Evolutionary conservation across 2,888 invertebrate genomes (phyloP).

Genomic region (Melangyna quadrimaculata): DNA sequence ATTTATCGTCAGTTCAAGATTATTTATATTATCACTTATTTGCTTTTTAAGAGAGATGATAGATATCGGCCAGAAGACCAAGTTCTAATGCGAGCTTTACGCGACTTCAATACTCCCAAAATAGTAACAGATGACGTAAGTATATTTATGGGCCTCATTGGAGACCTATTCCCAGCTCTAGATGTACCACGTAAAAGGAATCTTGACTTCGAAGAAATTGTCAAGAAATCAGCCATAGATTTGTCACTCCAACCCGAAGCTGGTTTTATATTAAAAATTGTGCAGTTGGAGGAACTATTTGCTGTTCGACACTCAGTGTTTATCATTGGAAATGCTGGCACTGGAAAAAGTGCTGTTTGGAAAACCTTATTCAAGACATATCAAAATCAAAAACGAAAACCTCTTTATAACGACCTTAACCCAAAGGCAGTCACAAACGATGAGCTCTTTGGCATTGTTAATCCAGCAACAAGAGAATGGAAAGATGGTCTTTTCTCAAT

Average conservation of each 20-base stretch:
- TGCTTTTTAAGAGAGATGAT: constrained; percentile 84
- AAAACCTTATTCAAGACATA: constrained; percentile 93
- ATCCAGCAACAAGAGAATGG: constrained; percentile 96
- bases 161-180: constrained; percentile 94
- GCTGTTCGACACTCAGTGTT: constrained; percentile 97
- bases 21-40: too few relatives aligned
- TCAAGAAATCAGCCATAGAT: constrained; percentile 89
- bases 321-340: constrained; percentile 92
- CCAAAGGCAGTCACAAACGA: constrained; percentile 98
- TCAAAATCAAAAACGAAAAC: constrained; percentile 89
- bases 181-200: constrained; percentile 95
- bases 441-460: constrained; percentile 96
- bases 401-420: constrained; percentile 93
- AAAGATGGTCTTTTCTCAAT: constrained; percentile 94
- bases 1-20: too few relatives aligned
- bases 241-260: constrained; percentile 95
- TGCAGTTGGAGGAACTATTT: constrained; percentile 95
- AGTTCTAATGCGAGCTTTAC: constrained; percentile 94
- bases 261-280: constrained; percentile 92
- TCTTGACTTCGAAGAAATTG: constrained; percentile 90
- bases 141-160: constrained; percentile 96
- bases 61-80: constrained; percentile 92
- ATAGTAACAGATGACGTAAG: constrained; percentile 95
- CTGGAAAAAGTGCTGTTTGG: constrained; percentile 96
- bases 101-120: constrained; percentile 97